Evolutionary conservation across 1,140 invertebrate species (phyloP).

Genomic region (Drosophila repleta): DNA sequence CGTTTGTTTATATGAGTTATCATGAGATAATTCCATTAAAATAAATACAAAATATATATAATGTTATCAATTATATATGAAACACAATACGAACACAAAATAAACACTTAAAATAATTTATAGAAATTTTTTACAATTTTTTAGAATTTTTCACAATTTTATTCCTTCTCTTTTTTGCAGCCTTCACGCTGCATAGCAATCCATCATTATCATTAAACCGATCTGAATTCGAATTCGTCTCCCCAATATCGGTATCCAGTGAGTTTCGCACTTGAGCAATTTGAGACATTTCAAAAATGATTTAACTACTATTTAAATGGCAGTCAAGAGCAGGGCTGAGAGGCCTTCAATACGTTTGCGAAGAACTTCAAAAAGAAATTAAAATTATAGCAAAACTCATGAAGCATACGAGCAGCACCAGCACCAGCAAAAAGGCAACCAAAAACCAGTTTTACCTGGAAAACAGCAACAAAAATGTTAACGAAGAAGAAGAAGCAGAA

Average conservation of each 20-base stretch:
- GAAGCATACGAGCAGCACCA: conserved; percentile 35
- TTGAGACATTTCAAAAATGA: conserved; percentile 54
- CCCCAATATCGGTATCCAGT: conserved; percentile 1
- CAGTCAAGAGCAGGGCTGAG: conserved; percentile 11
- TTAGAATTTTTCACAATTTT: background rate
- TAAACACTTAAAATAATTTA: too few species aligned
- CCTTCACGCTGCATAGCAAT: background rate
- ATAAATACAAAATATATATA: too few species aligned
- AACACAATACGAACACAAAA: too few species aligned
- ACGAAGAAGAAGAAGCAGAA: conserved; percentile 40
- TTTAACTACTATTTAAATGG: conserved; percentile 65
- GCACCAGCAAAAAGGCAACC: background rate
- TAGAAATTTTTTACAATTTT: too few species aligned
- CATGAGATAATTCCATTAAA: too few species aligned
- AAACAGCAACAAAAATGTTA: conserved; percentile 3
- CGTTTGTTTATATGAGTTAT: too few species aligned
- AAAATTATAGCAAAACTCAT: conserved; percentile 72
- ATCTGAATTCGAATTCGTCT: background rate
- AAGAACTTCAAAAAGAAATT: conserved; percentile 74
- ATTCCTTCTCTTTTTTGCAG: background rate
- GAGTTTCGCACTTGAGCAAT: conserved; percentile 26
- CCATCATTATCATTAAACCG: conserved; percentile 4
- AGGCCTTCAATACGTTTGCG: conserved; percentile 58
- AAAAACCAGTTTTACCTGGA: conserved; percentile 2
- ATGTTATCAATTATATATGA: too few species aligned